A percentile compares a stretch with the other conserved stretches of the same genome.
Conservation (phyloP, 2,888 invertebrate species). For the Athetis lepigone region DNA sequence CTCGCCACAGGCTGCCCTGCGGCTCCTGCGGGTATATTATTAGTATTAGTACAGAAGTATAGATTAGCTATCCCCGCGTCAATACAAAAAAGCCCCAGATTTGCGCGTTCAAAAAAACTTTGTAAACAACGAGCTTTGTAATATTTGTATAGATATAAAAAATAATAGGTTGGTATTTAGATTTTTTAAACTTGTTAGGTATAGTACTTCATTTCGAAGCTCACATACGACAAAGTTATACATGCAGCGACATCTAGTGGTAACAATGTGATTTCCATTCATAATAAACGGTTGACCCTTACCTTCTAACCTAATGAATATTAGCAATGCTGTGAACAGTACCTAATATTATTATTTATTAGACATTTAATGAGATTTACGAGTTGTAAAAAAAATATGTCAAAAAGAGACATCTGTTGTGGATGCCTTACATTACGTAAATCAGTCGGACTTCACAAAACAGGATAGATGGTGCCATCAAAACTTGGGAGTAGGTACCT, state of each 20-base stretch:
- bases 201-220: conserved; percentile 1
- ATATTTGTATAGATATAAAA: neutral
- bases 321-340: neutral
- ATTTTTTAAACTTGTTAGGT: no score
- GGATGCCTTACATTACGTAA: conserved; percentile 21
- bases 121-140: no score
- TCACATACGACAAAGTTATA: neutral
- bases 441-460: neutral
- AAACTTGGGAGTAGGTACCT: conserved; percentile 11
- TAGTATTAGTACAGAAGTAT: no score
- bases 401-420: conserved; percentile 52
- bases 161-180: neutral
- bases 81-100: no score
- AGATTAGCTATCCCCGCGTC: no score
- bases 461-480: conserved; percentile 10
- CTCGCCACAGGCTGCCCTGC: no score
- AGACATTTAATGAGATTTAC: neutral
- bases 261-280: conserved; percentile 4
- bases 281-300: neutral
- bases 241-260: conserved; percentile 50
- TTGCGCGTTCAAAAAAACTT: no score
- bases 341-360: neutral
- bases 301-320: neutral
- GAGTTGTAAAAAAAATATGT: conserved; percentile 1
- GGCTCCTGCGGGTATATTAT: no score